Percentiles rank a stretch among this genome's conserved stretches.
Conservation (phyloP, 2,888 invertebrate species). For the Macrophya alboannulata region DNA sequence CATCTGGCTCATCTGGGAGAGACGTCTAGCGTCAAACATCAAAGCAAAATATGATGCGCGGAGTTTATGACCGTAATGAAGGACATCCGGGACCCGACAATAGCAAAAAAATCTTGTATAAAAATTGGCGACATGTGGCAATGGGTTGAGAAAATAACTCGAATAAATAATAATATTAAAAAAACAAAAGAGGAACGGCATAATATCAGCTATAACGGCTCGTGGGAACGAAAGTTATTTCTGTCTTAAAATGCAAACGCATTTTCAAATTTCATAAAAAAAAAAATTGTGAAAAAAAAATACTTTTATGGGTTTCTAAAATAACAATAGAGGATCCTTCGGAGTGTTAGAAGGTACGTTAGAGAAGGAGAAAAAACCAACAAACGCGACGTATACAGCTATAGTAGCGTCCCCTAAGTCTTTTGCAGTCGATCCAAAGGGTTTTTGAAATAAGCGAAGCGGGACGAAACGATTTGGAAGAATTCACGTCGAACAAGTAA, state of each 20-base stretch:
- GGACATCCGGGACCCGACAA: conserved; percentile 64
- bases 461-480: conserved; percentile 36
- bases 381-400: background rate
- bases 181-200: background rate
- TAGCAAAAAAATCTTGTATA: conserved; percentile 61
- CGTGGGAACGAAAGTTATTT: background rate
- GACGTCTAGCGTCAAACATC: conserved; percentile 47
- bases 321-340: background rate
- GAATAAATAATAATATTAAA: conserved; percentile 31
- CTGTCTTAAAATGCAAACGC: background rate
- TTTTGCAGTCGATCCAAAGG: background rate
- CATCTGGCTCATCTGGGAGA: conserved; percentile 52
- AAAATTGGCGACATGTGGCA: conserved; percentile 68
- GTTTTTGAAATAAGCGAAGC: conserved; percentile 2
- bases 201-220: background rate
- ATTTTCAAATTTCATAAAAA: background rate
- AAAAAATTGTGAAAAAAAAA: background rate
- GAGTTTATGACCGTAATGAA: conserved; percentile 67
- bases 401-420: too few species aligned
- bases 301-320: background rate
- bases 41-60: conserved; percentile 56
- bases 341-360: background rate
- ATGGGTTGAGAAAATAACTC: conserved; percentile 58
- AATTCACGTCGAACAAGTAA: conserved; percentile 8
- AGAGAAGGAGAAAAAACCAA: background rate